Percentiles rank a stretch among this genome's conserved stretches.
Evolutionary conservation across 2,888 invertebrate species (phyloP).

Genomic region (Leucophenga montana): DNA sequence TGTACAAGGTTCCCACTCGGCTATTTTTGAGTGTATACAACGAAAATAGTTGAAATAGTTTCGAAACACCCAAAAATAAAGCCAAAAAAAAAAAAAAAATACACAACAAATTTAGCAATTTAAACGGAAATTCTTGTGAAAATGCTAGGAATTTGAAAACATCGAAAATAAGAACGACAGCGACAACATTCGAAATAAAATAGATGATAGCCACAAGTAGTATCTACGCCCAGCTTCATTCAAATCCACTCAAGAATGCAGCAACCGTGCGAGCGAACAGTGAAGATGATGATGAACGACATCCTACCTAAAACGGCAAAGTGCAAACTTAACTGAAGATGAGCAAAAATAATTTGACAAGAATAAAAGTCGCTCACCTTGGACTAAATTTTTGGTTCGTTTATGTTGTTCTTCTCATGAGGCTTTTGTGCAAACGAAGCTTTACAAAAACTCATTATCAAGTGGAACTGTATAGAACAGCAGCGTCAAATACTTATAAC

Average conservation of each 20-base stretch:
- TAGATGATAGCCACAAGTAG: neutral
- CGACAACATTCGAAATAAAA: neutral
- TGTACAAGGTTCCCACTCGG: neutral
- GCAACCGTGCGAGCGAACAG: neutral
- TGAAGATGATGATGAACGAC: no score
- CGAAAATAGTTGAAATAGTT: neutral
- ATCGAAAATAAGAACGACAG: neutral
- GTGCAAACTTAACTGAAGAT: slow-evolving; percentile 4
- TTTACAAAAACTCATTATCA: slow-evolving; percentile 21
- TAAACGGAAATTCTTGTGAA: slow-evolving; percentile 58
- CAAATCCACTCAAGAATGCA: slow-evolving; percentile 11
- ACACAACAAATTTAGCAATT: slow-evolving; percentile 23
- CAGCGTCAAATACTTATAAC: neutral
- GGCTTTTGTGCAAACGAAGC: slow-evolving; percentile 19
- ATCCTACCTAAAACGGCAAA: no score
- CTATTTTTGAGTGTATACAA: neutral
- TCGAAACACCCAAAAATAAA: slow-evolving; percentile 9
- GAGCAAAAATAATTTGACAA: slow-evolving; percentile 12
- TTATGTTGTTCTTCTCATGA: neutral
- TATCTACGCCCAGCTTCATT: slow-evolving; percentile 12
- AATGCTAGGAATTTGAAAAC: slow-evolving; percentile 52
- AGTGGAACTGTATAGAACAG: neutral
- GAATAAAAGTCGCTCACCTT: slow-evolving; percentile 57
- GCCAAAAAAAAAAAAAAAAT: neutral
- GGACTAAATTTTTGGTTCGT: slow-evolving; percentile 54